phyloP scores from a whole-genome alignment of 2,113 vertebrate genomes.

The mouse (Mus musculus) region GRCm39 chr6:5510001-5510500 shows the following conservation, averaged over 20 bases:
- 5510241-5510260: neutral
- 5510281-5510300: neutral
- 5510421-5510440: neutral
- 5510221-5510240: neutral
- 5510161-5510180: neutral
- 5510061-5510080: slow-evolving; percentile 36
- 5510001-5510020: slow-evolving; percentile 23
- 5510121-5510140: neutral
- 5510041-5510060: neutral
- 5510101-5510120: slow-evolving; percentile 32
- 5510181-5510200: neutral
- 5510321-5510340: neutral
- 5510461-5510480: neutral
- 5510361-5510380: neutral
- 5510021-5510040: neutral
- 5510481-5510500: neutral
- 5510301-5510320: neutral
- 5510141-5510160: neutral
- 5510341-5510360: neutral
- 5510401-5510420: neutral
- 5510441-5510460: neutral
- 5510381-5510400: neutral
- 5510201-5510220: neutral
- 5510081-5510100: slow-evolving; percentile 70
- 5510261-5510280: neutral